Base-by-base conservation (phyloP, 2,888 invertebrate species). In the Drosophila engyochracea region DNA sequence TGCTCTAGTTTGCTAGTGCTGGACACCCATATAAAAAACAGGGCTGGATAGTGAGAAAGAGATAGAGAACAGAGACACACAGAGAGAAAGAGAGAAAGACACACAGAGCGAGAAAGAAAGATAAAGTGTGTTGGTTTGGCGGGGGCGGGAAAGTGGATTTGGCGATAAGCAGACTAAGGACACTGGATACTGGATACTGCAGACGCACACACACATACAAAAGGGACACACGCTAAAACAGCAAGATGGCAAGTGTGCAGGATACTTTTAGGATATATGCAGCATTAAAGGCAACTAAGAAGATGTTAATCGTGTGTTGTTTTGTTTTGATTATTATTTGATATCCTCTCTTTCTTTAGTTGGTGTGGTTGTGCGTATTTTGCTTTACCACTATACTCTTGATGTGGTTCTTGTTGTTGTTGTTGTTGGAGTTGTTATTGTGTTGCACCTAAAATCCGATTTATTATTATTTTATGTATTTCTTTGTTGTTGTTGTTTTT, bases 391-490 rank as follows among this genome's bases (percentile, higher is more conserved):
- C 65, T 77, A 57, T 52, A n/a, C 9, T 37, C 59, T 41, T 66
- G 58, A 37, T 60, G 51, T 74, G 51, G 44, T 68, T 78, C 47
- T 68, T 78, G 63, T 71, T 70, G 44, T 62, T 67, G 55, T 66
- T 44, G 55, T 65, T 67, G 59, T 58, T 59, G 39, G 73, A 66
- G 35, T 68, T 47, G 16, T 41, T 51, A 33, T 68, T 70, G 90
- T 85, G 84, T 72, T 83, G 85, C 89, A 86, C 83, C 73, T 72
- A 74, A 82, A 75, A 66, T 89, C 83, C 87, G 41, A 47, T 77
- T 77, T 67, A 64, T 37, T 60, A 52, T 54, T 39, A 28, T 25
- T 61, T 28, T 74, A 51, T 55, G 51, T 67, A 41, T 49, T 47
- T 51, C 41, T 49, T 35, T 41, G 59, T 39, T 61, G 60, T 39